phyloP scores from a whole-genome alignment of 1,140 invertebrate genomes.

The Ceratosolen fusciceps region DNA sequence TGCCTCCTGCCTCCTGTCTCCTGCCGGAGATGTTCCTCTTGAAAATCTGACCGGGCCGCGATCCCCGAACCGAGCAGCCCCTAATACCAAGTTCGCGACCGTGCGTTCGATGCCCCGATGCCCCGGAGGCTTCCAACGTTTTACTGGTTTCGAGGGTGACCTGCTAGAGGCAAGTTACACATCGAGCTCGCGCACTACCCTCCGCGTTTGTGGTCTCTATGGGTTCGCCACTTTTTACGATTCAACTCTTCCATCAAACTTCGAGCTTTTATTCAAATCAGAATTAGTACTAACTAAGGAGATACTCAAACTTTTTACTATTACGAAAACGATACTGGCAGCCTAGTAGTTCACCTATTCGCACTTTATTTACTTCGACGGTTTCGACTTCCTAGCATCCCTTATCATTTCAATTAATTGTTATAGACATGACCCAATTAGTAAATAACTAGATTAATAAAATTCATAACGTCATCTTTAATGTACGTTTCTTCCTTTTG shows the following conservation, averaged over 20 bases:
- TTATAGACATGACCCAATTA: too few relatives aligned
- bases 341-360: too few relatives aligned
- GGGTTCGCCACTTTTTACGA: slow-evolving; percentile 10
- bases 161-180: background rate
- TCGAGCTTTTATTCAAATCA: slow-evolving; percentile 4
- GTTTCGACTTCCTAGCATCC: too few relatives aligned
- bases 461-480: too few relatives aligned
- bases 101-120: background rate
- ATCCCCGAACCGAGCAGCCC: too few relatives aligned
- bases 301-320: background rate
- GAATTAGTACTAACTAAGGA: background rate
- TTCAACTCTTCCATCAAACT: background rate
- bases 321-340: background rate
- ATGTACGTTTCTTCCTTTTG: too few relatives aligned
- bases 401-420: too few relatives aligned
- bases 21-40: background rate
- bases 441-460: too few relatives aligned
- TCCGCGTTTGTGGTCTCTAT: background rate
- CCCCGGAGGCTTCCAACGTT: slow-evolving; percentile 7
- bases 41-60: slow-evolving; percentile 3
- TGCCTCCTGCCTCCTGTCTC: background rate
- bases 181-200: background rate
- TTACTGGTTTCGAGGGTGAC: background rate
- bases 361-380: too few relatives aligned
- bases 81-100: too few relatives aligned